Evolutionary conservation across 1,140 invertebrate genomes (phyloP), one percentile per base, ranked within the genome.

Genomic region (Hypsibius dujardini): DNA sequence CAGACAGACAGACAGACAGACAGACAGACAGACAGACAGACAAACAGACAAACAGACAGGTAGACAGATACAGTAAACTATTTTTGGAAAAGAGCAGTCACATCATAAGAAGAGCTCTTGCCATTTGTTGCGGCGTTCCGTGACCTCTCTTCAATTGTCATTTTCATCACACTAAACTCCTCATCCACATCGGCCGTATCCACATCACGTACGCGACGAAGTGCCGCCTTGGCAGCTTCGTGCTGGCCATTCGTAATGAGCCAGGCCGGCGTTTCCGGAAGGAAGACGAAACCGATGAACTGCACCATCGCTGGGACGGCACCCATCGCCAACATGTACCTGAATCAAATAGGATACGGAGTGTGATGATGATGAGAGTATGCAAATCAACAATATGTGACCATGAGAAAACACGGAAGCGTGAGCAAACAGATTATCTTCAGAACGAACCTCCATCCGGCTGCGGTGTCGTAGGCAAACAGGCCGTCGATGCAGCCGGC

Each of bases 261-360:
- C 84, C 84, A 86, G 7, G 85, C 76, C 2, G 85, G 85, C 73
- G 80, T 83, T 76, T 86, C 85, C 1, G 85, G 85, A 80, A 86
- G 81, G 74, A 83, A 84, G 7, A 84, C 74, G 75, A 86, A 86
- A 0, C 83, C 83, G 60, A 84, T 62, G 71, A 85, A 83, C 75
- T 86, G 85, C 12, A 86, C 73, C 28, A 80, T 59, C 0, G 84
- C 78, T 2, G 85, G 85, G 47, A 86, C 75, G 2, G 81, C 82
- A n/a, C 83, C 83, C 14, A 86, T 76, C 1, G 83, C 85, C 46
- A 86, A 77, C 85, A 86, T 85, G 74, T 83, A 83, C 75, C 84
- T 83, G 73, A 59, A 74, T 72, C 2, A 69, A 74, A 72, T 70
- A 59, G 14, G 72, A 45, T 73, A 71, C 47, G 15, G 72, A 59